Percentiles rank a stretch among this genome's conserved stretches.
Evolutionary conservation across 2,888 invertebrate genomes (phyloP).

Genomic region (Antheraea yamamai): DNA sequence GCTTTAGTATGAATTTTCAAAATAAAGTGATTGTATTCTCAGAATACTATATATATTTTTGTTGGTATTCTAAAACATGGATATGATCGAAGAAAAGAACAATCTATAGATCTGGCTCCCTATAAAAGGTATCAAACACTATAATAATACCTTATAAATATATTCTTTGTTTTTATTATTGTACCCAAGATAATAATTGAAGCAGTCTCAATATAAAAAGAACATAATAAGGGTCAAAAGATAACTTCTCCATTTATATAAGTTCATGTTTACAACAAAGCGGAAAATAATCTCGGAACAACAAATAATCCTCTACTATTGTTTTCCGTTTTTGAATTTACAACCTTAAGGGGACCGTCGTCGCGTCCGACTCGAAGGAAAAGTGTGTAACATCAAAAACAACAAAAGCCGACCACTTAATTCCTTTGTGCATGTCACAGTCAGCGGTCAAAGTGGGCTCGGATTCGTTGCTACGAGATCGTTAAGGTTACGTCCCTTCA

Average conservation of each 20-base stretch:
- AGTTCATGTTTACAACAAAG: not conserved
- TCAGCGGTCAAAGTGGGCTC: slow-evolving; percentile 51
- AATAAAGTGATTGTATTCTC: too few species aligned
- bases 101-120: too few species aligned
- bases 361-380: slow-evolving; percentile 16
- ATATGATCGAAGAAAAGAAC: too few species aligned
- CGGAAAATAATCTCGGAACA: not conserved
- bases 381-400: slow-evolving; percentile 35
- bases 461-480: slow-evolving; percentile 53
- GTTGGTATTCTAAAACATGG: too few species aligned
- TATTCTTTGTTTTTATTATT: too few species aligned
- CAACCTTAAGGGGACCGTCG: not conserved
- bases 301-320: not conserved
- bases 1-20: too few species aligned
- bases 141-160: too few species aligned
- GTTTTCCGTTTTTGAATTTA: not conserved
- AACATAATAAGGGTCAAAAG: not conserved
- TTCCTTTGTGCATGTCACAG: slow-evolving; percentile 45
- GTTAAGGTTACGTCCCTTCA: slow-evolving; percentile 46
- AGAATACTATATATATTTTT: too few species aligned
- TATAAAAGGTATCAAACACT: too few species aligned
- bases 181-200: not conserved
- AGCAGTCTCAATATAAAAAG: not conserved
- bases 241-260: not conserved
- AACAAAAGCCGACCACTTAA: slow-evolving; percentile 40